Conservation (phyloP, 2,113 vertebrate genomes). For the Pampusana beccarii region DNA sequence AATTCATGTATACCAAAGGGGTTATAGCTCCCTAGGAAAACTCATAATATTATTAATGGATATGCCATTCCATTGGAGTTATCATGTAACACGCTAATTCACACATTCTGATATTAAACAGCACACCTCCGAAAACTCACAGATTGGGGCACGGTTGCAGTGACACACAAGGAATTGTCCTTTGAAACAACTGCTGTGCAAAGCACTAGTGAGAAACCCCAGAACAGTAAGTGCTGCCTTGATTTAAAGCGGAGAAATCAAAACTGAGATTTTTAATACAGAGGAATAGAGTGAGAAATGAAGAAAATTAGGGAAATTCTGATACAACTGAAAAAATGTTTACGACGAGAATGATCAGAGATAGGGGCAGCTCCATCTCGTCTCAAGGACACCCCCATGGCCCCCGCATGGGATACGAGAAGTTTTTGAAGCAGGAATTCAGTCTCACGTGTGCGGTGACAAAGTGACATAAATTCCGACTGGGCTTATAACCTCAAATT, state of each 20-base stretch:
- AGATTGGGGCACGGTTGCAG: not conserved
- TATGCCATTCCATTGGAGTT: constrained; percentile 46
- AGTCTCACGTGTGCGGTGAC: not conserved
- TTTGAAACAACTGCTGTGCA: not conserved
- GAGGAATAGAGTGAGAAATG: not conserved
- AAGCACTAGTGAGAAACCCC: not conserved
- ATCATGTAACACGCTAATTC: constrained; percentile 50
- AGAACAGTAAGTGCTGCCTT: not conserved
- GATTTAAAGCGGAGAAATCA: not conserved
- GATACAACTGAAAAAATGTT: fast-evolving
- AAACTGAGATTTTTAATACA: not conserved
- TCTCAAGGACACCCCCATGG: not conserved
- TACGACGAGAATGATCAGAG: fast-evolving
- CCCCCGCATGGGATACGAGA: fast-evolving
- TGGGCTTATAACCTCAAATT: not conserved
- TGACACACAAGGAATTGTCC: fast-evolving
- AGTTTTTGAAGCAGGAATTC: not conserved
- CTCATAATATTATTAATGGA: constrained; percentile 68
- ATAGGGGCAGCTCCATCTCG: fast-evolving
- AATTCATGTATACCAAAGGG: constrained; percentile 72
- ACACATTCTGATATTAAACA: constrained; percentile 17
- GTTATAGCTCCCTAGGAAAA: constrained; percentile 65
- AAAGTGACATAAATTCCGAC: not conserved
- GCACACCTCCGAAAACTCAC: not conserved
- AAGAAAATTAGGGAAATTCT: not conserved